A percentile compares a stretch with the other conserved stretches of the same genome.
These are phyloP conservation scores for Dipodomys stephensi DNA, from an alignment of 2,113 vertebrate species.

Conservation along the genomic window DNA sequence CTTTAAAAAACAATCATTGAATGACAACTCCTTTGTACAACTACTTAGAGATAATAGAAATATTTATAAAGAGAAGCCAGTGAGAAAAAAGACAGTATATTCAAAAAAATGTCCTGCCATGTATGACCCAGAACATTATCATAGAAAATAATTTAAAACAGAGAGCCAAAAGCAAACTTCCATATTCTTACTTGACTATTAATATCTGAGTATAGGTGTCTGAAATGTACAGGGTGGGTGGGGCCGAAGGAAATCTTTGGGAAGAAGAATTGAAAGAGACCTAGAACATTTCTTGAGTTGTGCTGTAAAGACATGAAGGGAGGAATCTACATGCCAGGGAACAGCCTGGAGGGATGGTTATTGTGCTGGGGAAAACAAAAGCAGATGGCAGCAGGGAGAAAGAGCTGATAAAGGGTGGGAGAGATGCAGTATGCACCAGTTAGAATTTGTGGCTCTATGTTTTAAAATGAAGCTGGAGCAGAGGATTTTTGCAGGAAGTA, in stretches of 20 bases:
- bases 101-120: background rate
- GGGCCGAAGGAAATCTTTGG: background rate
- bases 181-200: background rate
- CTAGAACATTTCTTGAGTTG: background rate
- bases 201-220: background rate
- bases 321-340: background rate
- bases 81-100: background rate
- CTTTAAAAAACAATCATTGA: background rate
- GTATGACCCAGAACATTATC: background rate
- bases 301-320: background rate
- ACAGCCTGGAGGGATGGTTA: slow-evolving; percentile 37
- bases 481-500: slow-evolving; percentile 6
- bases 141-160: background rate
- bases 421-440: background rate
- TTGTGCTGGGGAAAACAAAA: background rate
- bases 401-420: slow-evolving; percentile 22
- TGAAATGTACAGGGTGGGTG: background rate
- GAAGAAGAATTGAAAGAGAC: background rate
- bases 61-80: background rate
- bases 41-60: too few species aligned
- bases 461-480: slow-evolving; percentile 32
- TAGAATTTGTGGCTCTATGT: background rate
- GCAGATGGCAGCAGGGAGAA: slow-evolving; percentile 43
- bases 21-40: too few species aligned
- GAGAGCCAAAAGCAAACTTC: background rate